Evolutionary conservation across 2,797 vertebrate genomes (phyloP).

Genomic region (Sebastes melanostomus): DNA sequence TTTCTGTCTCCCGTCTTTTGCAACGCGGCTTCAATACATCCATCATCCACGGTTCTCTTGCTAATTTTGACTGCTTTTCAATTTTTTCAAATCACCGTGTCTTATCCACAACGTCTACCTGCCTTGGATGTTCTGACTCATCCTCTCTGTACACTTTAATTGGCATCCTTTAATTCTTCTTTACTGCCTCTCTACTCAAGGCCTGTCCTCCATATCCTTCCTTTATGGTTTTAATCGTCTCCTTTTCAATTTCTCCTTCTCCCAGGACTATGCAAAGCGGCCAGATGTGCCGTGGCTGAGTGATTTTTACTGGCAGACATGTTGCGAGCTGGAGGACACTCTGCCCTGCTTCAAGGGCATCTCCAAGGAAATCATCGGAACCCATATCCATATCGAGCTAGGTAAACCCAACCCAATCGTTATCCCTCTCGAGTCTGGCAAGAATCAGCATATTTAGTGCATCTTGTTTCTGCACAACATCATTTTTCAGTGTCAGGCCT

Average conservation of each 20-base stretch:
- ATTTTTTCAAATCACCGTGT: neutral
- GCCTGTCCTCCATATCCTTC: neutral
- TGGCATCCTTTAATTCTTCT: neutral
- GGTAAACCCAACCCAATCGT: conserved; percentile 33
- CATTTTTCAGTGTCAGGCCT: neutral
- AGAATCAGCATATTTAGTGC: neutral
- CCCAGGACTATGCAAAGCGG: conserved; percentile 71
- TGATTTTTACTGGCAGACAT: conserved; percentile 79
- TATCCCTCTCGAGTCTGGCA: neutral
- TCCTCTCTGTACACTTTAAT: neutral
- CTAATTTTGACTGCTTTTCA: neutral
- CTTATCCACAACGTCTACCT: neutral
- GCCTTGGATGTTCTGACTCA: neutral
- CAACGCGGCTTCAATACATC: conserved; percentile 8
- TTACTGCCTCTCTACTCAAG: neutral
- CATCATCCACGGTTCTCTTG: neutral
- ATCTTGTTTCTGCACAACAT: neutral
- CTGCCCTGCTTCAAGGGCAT: conserved; percentile 84
- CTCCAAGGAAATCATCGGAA: conserved; percentile 69
- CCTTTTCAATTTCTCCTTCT: conserved; percentile 9
- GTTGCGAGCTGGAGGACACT: conserved; percentile 82
- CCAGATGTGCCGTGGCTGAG: conserved; percentile 80
- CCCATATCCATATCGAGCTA: conserved; percentile 50
- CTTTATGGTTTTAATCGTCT: neutral
- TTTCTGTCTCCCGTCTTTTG: conserved; percentile 1